Percentiles rank a stretch among this genome's conserved stretches.
phyloP scores from a whole-genome alignment of 2,113 vertebrate genomes.

The Indicator indicator region DNA sequence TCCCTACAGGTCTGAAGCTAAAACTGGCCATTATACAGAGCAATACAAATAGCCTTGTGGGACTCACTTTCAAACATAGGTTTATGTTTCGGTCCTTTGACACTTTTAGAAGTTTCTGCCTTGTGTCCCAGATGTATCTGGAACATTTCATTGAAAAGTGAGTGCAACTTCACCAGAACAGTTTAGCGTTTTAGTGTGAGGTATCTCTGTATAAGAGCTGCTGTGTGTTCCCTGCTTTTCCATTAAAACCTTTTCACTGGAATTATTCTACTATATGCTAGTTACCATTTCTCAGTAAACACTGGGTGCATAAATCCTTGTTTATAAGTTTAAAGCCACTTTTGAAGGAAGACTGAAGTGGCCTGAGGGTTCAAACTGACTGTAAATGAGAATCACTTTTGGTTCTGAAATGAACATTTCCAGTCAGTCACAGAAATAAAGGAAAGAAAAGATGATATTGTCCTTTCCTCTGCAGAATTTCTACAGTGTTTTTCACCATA shows the following conservation, averaged over 20 bases:
- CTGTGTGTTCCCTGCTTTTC: not conserved
- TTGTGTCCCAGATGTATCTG: not conserved
- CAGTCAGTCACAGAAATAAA: not conserved
- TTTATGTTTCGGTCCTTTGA: not conserved
- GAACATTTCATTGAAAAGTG: not conserved
- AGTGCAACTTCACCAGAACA: not conserved
- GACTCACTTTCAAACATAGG: not conserved
- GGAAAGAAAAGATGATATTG: not conserved
- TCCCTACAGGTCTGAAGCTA: not conserved
- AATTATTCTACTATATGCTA: not conserved
- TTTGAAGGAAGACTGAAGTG: not conserved
- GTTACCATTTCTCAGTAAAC: not conserved
- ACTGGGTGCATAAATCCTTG: not conserved
- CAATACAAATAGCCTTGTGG: not conserved
- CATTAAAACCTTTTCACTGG: not conserved
- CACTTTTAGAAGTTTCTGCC: not conserved
- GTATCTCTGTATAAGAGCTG: not conserved
- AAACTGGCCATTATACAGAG: not conserved
- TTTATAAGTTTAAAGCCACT: not conserved
- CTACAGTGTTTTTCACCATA: not conserved
- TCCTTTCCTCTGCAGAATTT: not conserved
- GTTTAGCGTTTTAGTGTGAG: not conserved
- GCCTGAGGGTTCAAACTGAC: not conserved
- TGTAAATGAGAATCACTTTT: not conserved
- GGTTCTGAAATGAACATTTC: not conserved